Base-by-base conservation (phyloP, 2,888 invertebrate genomes). In the Apeira syringaria region DNA sequence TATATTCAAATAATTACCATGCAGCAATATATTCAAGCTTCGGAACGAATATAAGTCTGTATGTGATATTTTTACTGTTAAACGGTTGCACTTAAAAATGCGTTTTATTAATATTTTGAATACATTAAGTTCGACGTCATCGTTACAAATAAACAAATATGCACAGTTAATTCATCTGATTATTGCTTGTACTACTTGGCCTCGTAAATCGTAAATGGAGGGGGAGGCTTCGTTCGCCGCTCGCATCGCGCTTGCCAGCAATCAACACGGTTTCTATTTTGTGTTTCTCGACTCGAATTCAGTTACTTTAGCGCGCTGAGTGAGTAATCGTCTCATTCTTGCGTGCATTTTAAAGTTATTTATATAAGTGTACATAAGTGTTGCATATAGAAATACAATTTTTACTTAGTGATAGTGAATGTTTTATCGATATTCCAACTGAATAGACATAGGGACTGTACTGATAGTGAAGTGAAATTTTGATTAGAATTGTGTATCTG, bases 251-350 rank as follows among this genome's bases (percentile, higher is more conserved):
- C 79, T 78, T 57, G 60, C 64, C 80, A 39, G 79, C 79, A 79
- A 59, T 65, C 80, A 39, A 78, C 79, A 79, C 83, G 80, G 86
- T 87, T 88, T 88, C 87, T 88, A 87, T 88, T 89, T 88, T 87
- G 86, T 84, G 86, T 88, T 87, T 85, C 82, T 79, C 76, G 69
- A 76, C 82, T 79, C 76, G 69, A 76, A 74, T 78, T 87, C 79
- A 88, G 86, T 88, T 82, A 76, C 73, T 80, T 76, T 80, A 74
- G 59, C 76, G 86, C 87, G 84, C 59, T 70, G 80, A 77, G 74
- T 69, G 78, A 60, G 74, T 55, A 6, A 42, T 55, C 49, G 50
- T 73, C 68, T 74, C 76, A 68, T 71, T 76, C 74, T 79, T 79
- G 83, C 75, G 64, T 68, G 70, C 68, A 69, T 79, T 83, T 82